phyloP scores from a whole-genome alignment of 2,888 invertebrate species.

The Lasioglossum vierecki region DNA sequence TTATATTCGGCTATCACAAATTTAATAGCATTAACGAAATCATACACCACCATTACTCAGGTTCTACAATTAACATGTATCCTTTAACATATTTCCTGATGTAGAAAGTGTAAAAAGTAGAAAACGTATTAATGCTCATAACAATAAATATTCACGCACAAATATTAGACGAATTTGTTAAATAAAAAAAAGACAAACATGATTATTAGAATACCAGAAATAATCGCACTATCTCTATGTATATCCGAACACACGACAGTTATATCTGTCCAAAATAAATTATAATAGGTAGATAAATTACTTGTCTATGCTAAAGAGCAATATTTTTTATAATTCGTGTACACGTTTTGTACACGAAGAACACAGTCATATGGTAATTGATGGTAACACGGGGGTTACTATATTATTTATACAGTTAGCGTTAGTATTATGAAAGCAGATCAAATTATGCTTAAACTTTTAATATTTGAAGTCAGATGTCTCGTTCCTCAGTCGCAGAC shows the following conservation, averaged over 20 bases:
- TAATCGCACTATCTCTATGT: background rate
- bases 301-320: constrained; percentile 29
- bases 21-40: constrained; percentile 1
- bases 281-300: constrained; percentile 25
- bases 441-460: constrained; percentile 49
- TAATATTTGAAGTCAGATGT: constrained; percentile 50
- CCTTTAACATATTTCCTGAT: constrained; percentile 10
- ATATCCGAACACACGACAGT: background rate
- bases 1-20: background rate
- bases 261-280: constrained; percentile 25
- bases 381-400: constrained; percentile 9
- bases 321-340: constrained; percentile 22
- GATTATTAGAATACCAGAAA: constrained; percentile 1
- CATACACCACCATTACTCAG: background rate
- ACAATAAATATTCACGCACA: constrained; percentile 18
- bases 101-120: background rate
- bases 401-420: background rate
- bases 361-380: constrained; percentile 31
- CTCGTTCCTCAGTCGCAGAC: constrained; percentile 90
- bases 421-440: background rate
- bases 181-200: constrained; percentile 7
- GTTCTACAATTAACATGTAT: background rate
- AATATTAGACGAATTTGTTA: constrained; percentile 2
- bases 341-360: constrained; percentile 32
- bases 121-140: constrained; percentile 19